Percentiles rank a stretch among this genome's conserved stretches.
Conservation (phyloP, 2,888 invertebrate species). For the Atethmia centrago region DNA sequence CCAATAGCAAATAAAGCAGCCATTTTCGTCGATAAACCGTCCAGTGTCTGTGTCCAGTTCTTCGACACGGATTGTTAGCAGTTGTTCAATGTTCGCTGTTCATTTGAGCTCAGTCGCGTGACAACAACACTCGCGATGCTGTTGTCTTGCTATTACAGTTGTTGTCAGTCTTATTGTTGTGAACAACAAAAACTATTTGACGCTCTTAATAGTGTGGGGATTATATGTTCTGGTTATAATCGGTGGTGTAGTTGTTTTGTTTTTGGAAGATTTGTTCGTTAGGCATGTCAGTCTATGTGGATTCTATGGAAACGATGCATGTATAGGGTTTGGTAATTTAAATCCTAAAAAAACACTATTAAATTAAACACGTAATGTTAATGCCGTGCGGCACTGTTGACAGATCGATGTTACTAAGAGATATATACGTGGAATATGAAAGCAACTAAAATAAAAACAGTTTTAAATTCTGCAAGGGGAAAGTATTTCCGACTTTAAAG, state of each 20-base stretch:
- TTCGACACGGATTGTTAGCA: slow-evolving; percentile 73
- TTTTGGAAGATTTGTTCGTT: background rate
- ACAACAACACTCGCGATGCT: slow-evolving; percentile 71
- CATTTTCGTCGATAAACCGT: slow-evolving; percentile 59
- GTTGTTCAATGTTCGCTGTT: slow-evolving; percentile 68
- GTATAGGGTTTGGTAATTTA: background rate
- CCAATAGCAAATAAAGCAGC: slow-evolving; percentile 58
- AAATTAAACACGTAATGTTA: background rate
- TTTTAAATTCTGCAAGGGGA: background rate
- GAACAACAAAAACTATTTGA: slow-evolving; percentile 58
- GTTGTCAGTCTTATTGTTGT: slow-evolving; percentile 69
- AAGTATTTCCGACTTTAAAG: background rate
- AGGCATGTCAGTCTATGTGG: background rate
- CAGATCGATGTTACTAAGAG: background rate
- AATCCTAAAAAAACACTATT: background rate
- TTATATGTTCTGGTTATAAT: slow-evolving; percentile 22
- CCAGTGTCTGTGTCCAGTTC: slow-evolving; percentile 58
- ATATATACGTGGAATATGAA: background rate
- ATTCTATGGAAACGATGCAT: background rate
- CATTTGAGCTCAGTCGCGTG: slow-evolving; percentile 73
- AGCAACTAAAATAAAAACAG: background rate
- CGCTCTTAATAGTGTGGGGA: slow-evolving; percentile 35
- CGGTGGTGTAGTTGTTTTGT: background rate
- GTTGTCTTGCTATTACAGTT: slow-evolving; percentile 63
- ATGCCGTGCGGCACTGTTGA: background rate